Conservation (phyloP, 2,888 invertebrate species). For the Eristalis pertinax region DNA sequence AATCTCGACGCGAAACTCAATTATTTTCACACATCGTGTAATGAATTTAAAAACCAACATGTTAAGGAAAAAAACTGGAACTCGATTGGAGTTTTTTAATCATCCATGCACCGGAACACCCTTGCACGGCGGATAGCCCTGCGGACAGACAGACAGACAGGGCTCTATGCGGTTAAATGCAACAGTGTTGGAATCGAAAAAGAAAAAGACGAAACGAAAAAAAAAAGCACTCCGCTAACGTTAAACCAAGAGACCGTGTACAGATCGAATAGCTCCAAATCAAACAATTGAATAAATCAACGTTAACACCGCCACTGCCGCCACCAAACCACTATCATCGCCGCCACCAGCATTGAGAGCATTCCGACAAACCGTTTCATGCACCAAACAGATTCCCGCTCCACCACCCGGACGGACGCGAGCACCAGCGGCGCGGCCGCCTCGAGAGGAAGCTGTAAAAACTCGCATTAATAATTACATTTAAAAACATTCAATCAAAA, state of each 20-base stretch:
- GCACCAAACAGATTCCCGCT: neutral
- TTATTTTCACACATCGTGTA: slow-evolving; percentile 39
- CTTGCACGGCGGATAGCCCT: neutral
- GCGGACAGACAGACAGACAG: slow-evolving; percentile 21
- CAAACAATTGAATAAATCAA: slow-evolving; percentile 60
- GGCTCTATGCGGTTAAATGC: slow-evolving; percentile 38
- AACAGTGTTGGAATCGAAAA: slow-evolving; percentile 42
- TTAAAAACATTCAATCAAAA: slow-evolving; percentile 67
- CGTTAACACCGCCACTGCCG: slow-evolving; percentile 19
- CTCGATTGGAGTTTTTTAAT: neutral
- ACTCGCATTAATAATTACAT: slow-evolving; percentile 64
- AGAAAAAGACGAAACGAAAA: neutral
- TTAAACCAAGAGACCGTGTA: neutral
- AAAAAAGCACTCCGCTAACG: neutral
- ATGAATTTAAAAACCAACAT: slow-evolving; percentile 15
- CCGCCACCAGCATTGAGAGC: neutral
- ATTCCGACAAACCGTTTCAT: slow-evolving; percentile 1
- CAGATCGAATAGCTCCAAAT: slow-evolving; percentile 34
- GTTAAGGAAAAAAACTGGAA: slow-evolving; percentile 5
- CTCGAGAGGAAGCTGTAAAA: slow-evolving; percentile 43
- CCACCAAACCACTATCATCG: slow-evolving; percentile 16
- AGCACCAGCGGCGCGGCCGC: neutral
- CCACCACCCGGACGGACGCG: neutral
- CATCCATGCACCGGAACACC: neutral
- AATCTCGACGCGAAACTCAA: slow-evolving; percentile 33